phyloP scores from a whole-genome alignment of 1,140 invertebrate genomes.

The Vanessa atalanta region DNA sequence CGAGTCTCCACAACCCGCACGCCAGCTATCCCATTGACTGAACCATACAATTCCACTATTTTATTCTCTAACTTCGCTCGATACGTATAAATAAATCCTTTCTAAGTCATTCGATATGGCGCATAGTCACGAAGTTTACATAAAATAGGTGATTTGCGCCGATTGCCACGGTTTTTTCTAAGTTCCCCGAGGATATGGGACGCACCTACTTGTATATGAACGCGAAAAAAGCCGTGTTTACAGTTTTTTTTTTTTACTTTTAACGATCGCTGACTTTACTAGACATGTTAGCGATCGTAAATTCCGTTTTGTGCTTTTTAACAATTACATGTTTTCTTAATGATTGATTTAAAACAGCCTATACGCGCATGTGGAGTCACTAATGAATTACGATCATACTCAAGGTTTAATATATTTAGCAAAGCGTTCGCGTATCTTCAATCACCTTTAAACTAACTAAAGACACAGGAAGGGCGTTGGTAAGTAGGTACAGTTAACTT shows the following conservation, averaged over 20 bases:
- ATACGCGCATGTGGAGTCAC: neutral
- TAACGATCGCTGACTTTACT: constrained; percentile 53
- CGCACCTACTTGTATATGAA: constrained; percentile 56
- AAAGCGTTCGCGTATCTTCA: neutral
- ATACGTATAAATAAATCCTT: constrained; percentile 77
- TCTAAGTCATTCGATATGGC: constrained; percentile 79
- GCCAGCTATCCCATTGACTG: constrained; percentile 63
- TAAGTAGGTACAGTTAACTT: constrained; percentile 18
- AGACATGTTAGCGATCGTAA: constrained; percentile 67
- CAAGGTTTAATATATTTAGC: neutral
- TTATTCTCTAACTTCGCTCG: constrained; percentile 61
- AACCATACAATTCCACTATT: constrained; percentile 58
- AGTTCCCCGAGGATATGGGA: constrained; percentile 51
- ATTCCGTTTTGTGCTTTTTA: constrained; percentile 64
- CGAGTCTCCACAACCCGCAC: constrained; percentile 48
- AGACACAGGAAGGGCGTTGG: constrained; percentile 1
- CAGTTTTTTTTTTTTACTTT: constrained; percentile 65
- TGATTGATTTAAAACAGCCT: constrained; percentile 50
- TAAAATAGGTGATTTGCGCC: constrained; percentile 78
- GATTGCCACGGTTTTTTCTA: constrained; percentile 71
- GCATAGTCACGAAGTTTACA: constrained; percentile 79
- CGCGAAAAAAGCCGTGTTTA: constrained; percentile 73
- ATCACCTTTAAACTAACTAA: neutral
- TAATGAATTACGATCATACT: neutral
- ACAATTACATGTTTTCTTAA: constrained; percentile 47